Percentiles rank a stretch among this genome's conserved stretches.
Conservation (phyloP, 2,797 vertebrate species). For the Myotis myotis region DNA sequence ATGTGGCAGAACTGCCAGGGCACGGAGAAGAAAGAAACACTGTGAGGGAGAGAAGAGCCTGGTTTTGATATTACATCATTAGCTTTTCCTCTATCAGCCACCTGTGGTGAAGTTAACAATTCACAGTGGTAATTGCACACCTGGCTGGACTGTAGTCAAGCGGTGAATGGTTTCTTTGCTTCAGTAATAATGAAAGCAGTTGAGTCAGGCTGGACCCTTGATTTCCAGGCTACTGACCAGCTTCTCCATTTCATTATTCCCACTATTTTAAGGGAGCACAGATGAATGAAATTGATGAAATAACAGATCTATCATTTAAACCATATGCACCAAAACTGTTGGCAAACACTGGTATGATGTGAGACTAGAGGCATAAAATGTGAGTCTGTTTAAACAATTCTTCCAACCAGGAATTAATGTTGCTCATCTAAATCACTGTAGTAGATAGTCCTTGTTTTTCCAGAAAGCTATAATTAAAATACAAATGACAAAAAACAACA, state of each 20-base stretch:
- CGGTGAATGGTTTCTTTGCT: background rate
- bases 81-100: background rate
- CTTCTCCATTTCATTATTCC: background rate
- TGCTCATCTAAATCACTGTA: no score
- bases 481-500: background rate
- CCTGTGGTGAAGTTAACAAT: background rate
- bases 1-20: no score
- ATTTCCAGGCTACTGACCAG: background rate
- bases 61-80: accelerated
- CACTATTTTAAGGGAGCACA: background rate
- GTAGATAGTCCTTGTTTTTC: background rate
- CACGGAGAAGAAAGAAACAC: background rate
- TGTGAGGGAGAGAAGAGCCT: background rate
- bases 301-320: background rate
- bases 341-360: no score
- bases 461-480: background rate
- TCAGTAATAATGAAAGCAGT: no score
- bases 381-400: background rate
- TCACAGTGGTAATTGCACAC: background rate
- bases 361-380: background rate
- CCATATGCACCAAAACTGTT: background rate
- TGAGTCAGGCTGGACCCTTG: background rate
- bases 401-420: background rate
- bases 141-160: background rate
- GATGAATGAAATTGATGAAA: background rate